Evolutionary conservation across 2,888 invertebrate species (phyloP).

Genomic region (Amiota mariae): DNA sequence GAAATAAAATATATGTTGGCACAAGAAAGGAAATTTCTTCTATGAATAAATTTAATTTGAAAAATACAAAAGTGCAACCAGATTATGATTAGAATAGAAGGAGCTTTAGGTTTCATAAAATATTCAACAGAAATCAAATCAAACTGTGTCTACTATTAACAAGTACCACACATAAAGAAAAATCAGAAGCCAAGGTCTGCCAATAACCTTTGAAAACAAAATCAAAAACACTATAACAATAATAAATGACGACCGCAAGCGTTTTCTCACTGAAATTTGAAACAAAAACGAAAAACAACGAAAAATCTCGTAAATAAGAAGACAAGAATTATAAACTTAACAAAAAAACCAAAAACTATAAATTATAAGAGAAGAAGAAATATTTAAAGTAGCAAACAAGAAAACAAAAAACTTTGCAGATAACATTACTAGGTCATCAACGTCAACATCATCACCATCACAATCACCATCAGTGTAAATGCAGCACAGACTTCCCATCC

Average conservation of each 20-base stretch:
- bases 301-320: background rate
- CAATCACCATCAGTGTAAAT: background rate
- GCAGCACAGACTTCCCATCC: conserved; percentile 17
- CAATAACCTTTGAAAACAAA: conserved; percentile 17
- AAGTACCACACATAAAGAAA: background rate
- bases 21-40: background rate
- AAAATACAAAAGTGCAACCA: no score
- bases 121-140: background rate
- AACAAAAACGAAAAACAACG: background rate
- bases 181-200: conserved; percentile 20
- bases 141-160: background rate
- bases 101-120: background rate
- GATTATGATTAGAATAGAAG: no score
- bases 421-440: conserved; percentile 22
- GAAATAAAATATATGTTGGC: no score
- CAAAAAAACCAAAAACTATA: conserved; percentile 2
- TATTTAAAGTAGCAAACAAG: conserved; percentile 16
- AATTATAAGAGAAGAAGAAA: conserved; percentile 1
- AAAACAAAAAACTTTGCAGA: conserved; percentile 1
- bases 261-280: background rate
- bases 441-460: background rate
- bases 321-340: conserved; percentile 5
- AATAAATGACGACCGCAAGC: conserved; percentile 4
- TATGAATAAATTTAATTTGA: background rate
- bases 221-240: background rate